Percentiles rank a stretch among this genome's conserved stretches.
These are phyloP conservation scores for Drosophila sp. DNA, from an alignment of 1,140 invertebrate genomes.

Conservation along the genomic window DNA sequence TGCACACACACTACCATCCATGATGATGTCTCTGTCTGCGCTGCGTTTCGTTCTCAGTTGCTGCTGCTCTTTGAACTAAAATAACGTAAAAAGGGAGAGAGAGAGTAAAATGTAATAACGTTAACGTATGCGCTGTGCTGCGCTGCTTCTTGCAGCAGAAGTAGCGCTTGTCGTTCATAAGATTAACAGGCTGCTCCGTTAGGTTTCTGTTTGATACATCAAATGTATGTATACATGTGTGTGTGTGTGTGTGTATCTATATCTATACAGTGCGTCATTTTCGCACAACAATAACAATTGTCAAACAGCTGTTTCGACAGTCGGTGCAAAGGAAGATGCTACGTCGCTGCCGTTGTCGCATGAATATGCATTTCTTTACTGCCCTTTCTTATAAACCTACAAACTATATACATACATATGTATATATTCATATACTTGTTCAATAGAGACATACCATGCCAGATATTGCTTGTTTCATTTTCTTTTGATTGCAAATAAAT, in stretches of 20 bases:
- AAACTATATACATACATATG: neutral
- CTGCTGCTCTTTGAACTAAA: conserved; percentile 20
- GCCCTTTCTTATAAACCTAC: neutral
- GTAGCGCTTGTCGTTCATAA: conserved; percentile 19
- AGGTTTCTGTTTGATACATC: neutral
- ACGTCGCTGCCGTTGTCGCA: neutral
- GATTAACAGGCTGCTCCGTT: neutral
- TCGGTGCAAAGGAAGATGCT: conserved; percentile 10
- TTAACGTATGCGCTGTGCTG: conserved; percentile 9
- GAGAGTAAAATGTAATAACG: conserved; percentile 20
- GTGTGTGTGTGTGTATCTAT: neutral
- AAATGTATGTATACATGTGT: neutral
- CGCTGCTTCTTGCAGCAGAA: conserved; percentile 1
- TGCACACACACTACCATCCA: too few species aligned
- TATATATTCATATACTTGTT: too few species aligned
- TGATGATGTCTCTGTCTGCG: conserved; percentile 29
- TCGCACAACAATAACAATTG: conserved; percentile 32
- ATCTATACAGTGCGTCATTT: conserved; percentile 25
- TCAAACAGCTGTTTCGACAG: conserved; percentile 45
- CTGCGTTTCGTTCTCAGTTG: conserved; percentile 10
- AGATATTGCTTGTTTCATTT: conserved; percentile 16
- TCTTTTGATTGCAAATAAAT: conserved; percentile 23
- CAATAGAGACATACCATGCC: neutral
- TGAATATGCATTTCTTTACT: conserved; percentile 15
- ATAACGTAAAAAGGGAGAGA: neutral